Evolutionary conservation across 2,888 invertebrate genomes (phyloP).

Genomic region (Leptarthrus brevirostris): DNA sequence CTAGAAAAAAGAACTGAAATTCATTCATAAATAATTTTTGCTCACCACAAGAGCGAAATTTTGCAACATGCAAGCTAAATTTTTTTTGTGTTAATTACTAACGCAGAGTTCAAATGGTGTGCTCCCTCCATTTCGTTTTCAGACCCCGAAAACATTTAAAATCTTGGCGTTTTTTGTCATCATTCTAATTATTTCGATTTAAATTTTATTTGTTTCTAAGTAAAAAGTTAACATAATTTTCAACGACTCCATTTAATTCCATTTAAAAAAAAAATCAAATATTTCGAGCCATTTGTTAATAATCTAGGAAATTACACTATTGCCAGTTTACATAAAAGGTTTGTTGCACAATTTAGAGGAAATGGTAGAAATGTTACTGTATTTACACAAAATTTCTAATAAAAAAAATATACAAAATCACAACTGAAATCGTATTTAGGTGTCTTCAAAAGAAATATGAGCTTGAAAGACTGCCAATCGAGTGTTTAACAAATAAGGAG

Average conservation of each 20-base stretch:
- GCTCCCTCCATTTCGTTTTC: conserved; percentile 53
- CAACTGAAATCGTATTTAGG: conserved; percentile 57
- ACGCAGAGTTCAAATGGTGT: conserved; percentile 20
- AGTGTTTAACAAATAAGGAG: conserved; percentile 66
- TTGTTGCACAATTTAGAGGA: conserved; percentile 22
- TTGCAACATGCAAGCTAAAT: conserved; percentile 11
- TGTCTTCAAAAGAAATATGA: conserved; percentile 66
- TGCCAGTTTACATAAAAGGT: conserved; percentile 33
- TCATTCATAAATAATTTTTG: not conserved
- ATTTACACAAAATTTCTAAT: not conserved
- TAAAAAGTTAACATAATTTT: conserved; percentile 14
- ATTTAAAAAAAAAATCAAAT: too few relatives aligned
- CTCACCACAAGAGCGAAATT: not conserved
- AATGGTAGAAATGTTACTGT: too few relatives aligned
- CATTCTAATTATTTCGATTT: conserved; percentile 5
- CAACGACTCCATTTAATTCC: conserved; percentile 46
- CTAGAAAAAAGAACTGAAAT: too few relatives aligned
- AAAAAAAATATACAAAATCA: conserved; percentile 7
- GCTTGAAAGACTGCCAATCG: conserved; percentile 65
- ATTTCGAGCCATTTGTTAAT: conserved; percentile 38
- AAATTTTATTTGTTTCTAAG: too few relatives aligned
- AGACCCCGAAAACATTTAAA: conserved; percentile 37
- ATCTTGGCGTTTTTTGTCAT: conserved; percentile 31
- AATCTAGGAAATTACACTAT: conserved; percentile 25
- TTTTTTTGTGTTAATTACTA: conserved; percentile 25